Conservation (phyloP, 2,113 vertebrate genomes). For the Callocephalon fimbriatum region DNA sequence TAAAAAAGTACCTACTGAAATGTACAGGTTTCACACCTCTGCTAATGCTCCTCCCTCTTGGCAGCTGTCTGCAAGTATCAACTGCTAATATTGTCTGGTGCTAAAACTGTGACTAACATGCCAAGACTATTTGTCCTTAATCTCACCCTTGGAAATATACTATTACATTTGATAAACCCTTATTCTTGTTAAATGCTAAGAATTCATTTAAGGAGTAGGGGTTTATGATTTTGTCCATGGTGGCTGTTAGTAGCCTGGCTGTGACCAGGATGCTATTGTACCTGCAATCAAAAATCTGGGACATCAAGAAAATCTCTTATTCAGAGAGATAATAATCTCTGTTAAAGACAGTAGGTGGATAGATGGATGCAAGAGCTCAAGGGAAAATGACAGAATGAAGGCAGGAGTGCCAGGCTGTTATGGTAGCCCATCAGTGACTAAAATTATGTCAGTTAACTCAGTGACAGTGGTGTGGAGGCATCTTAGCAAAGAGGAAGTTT, state of each 20-base stretch:
- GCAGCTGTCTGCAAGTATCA: not conserved
- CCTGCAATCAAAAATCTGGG: not conserved
- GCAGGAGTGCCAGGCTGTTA: not conserved
- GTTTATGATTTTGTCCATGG: not conserved
- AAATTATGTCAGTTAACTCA: not conserved
- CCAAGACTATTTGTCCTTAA: not conserved
- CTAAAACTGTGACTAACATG: not conserved
- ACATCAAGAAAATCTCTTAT: not conserved
- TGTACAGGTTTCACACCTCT: rapidly evolving
- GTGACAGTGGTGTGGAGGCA: not conserved
- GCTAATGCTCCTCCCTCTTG: rapidly evolving
- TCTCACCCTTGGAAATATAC: not conserved
- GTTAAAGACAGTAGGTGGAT: not conserved
- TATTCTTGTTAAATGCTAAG: not conserved
- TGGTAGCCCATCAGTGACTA: not conserved
- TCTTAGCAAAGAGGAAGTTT: not conserved
- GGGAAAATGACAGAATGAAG: not conserved
- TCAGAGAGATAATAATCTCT: not conserved
- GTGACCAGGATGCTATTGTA: not conserved
- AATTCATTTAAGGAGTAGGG: not conserved
- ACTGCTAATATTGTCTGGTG: not conserved
- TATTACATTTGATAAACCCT: not conserved
- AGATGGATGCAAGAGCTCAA: not conserved
- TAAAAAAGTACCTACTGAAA: not conserved
- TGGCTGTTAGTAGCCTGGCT: not conserved